Evolutionary conservation across 2,797 vertebrate genomes (phyloP).

Genomic region (Catamblyrhynchus diadema): DNA sequence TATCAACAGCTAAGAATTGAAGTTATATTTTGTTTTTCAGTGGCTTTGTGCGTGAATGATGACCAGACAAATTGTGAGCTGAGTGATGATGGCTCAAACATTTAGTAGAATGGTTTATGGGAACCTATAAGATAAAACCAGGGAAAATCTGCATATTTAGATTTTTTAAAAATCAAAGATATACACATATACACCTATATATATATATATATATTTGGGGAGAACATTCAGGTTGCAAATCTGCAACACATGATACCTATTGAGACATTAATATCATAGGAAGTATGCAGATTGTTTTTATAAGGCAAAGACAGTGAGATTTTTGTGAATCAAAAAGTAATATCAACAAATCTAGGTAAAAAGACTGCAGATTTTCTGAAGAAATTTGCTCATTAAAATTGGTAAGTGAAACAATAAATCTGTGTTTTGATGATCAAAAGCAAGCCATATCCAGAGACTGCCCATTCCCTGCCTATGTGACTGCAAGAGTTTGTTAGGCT

Average conservation of each 20-base stretch:
- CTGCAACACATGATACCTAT: neutral
- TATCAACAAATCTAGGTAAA: neutral
- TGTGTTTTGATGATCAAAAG: neutral
- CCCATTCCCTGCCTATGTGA: neutral
- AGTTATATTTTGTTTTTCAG: neutral
- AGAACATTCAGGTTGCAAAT: neutral
- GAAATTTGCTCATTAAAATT: neutral
- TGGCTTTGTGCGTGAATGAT: neutral
- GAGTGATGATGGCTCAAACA: neutral
- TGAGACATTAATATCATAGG: neutral
- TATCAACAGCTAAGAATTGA: neutral
- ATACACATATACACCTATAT: neutral
- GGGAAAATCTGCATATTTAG: neutral
- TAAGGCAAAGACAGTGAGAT: neutral
- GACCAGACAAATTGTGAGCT: neutral
- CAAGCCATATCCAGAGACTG: neutral
- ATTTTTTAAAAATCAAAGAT: neutral
- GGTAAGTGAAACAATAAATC: neutral
- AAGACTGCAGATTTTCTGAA: neutral
- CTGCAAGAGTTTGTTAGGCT: neutral
- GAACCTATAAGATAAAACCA: neutral
- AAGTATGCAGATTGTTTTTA: neutral
- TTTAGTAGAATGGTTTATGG: neutral
- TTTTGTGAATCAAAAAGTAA: neutral
- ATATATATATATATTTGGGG: neutral